Base-by-base conservation (phyloP, 2,113 vertebrate species). In the Epinephelus moara region DNA sequence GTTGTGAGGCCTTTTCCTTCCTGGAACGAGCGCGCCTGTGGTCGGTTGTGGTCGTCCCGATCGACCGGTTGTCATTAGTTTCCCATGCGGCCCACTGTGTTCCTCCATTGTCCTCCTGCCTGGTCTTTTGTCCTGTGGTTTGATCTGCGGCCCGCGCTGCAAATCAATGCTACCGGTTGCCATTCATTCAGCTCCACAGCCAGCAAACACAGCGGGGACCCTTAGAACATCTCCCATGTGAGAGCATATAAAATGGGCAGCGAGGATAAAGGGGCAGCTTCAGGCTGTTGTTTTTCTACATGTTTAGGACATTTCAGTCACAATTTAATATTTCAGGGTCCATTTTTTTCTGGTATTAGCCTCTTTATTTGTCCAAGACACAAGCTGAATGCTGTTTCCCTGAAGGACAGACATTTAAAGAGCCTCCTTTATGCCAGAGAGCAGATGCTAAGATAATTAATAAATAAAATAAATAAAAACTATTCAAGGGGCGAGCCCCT, bases 91-190 rank as follows among this genome's bases (percentile, higher is more conserved):
- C 77, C 75, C 78, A 13, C 81, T 57, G 77, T 83, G 87, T 77
- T 80, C 45, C 79, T 67, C 85, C 57, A 75, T 80, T 83, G 85
- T 89, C 75, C 75, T 59, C 66, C 68, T 30, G 70, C 72, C 72
- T 60, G 14, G 67, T 89, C 81, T 88, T 84, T 90, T 88, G 82
- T 87, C 77, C 86, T 84, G 89, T 3, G 90, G 90, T 90, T 88
- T 90, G 90, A 93, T 89, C 85, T 78, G 83, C 69, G 63, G 87
- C 87, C 85, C 47, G 45, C 45, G 17, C 83, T 82, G 90, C 79
- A 81, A 86, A 93, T 93, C 92, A 89, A 85, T 92, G 84, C 85
- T 81, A 62, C 84, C n/a, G 25, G 69, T 77, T 84, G 75, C 80
- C 75, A 59, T 88, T 81, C 80, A 70, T 70, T 88, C 82, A 66